Percentiles rank a stretch among this genome's conserved stretches.
Conservation (phyloP, 2,113 vertebrate genomes). For the Indicator maculatus region DNA sequence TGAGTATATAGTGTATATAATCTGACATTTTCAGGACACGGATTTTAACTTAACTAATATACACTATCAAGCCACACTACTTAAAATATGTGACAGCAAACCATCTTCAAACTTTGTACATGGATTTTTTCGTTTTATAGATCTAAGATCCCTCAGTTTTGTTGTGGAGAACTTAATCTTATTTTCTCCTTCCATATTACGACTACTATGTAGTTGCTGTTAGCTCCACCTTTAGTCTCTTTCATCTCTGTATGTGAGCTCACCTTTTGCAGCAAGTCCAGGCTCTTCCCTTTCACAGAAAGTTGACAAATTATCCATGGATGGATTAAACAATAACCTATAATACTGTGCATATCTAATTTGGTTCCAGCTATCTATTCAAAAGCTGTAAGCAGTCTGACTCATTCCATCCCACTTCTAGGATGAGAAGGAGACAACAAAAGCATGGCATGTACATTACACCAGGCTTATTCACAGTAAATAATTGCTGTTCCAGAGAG, state of each 20-base stretch:
- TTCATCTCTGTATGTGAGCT: not conserved
- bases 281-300: not conserved
- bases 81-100: constrained; percentile 19
- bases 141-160: not conserved
- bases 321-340: not conserved
- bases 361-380: not conserved
- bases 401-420: not conserved
- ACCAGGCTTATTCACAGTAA: not conserved
- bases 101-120: not conserved
- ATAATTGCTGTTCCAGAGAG: not conserved
- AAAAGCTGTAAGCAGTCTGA: not conserved
- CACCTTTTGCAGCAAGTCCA: not conserved
- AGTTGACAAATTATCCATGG: not conserved
- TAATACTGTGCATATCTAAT: not conserved
- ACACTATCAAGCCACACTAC: constrained; percentile 21
- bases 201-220: not conserved
- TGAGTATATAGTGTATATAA: constrained; percentile 1
- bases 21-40: constrained; percentile 55
- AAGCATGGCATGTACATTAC: not conserved
- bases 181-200: not conserved
- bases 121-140: not conserved
- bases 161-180: constrained; percentile 28
- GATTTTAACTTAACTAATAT: constrained; percentile 59
- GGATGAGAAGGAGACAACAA: not conserved
- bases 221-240: not conserved